These are phyloP conservation scores for Montipora sp. DNA, from an alignment of 64 coral and sea anemone species.

Conservation along the genomic window DNA sequence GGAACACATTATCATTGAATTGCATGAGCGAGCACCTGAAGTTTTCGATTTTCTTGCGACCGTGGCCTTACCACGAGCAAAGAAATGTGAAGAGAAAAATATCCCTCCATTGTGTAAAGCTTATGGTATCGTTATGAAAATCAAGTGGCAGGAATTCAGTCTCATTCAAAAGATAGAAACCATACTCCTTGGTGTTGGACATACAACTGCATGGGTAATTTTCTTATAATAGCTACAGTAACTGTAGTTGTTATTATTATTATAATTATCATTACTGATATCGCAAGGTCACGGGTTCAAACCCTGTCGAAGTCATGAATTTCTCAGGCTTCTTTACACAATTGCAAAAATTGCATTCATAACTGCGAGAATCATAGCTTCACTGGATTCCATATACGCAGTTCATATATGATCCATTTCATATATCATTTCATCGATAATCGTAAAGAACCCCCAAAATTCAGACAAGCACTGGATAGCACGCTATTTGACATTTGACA, in stretches of 20 bases:
- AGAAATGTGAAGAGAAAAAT: slow-evolving; percentile 26
- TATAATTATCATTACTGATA: background rate
- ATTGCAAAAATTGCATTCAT: background rate
- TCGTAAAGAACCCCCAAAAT: slow-evolving; percentile 47
- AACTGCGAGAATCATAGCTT: background rate
- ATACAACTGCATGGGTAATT: slow-evolving; percentile 68
- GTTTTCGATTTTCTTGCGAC: slow-evolving; percentile 57
- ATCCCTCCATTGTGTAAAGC: slow-evolving; percentile 39
- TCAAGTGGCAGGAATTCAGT: slow-evolving; percentile 50
- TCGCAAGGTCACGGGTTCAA: background rate
- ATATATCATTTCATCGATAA: background rate
- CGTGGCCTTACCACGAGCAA: slow-evolving; percentile 33
- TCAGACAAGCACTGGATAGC: slow-evolving; percentile 64
- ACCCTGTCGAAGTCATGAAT: too few species aligned
- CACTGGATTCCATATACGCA: background rate
- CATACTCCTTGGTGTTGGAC: slow-evolving; percentile 50
- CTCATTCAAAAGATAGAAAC: slow-evolving; percentile 56
- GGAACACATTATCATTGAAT: slow-evolving; percentile 41
- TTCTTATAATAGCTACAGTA: background rate
- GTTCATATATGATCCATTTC: slow-evolving; percentile 51
- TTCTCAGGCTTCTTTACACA: too few species aligned
- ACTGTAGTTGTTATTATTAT: background rate
- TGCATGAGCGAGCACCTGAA: slow-evolving; percentile 59
- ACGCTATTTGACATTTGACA: slow-evolving; percentile 55
- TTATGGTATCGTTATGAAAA: slow-evolving; percentile 56